Evolutionary conservation across 1,140 invertebrate species (phyloP), one percentile per base, ranked within the genome.

Genomic region (Penaeus indicus): DNA sequence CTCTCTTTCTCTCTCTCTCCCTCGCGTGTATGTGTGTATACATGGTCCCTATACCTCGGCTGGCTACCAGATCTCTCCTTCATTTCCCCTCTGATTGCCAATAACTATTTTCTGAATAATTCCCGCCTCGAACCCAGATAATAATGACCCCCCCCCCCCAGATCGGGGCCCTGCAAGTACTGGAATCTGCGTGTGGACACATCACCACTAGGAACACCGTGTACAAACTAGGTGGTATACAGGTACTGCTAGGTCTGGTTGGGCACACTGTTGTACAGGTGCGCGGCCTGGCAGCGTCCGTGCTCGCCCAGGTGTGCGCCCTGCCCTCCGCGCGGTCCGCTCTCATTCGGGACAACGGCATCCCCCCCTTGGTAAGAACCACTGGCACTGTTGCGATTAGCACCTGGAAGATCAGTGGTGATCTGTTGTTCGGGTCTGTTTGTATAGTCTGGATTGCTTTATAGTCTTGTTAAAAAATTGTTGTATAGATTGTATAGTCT

Each of bases 141-240:
- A 32, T 32, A 32, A 32, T 32, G 32, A 32, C 54, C 16, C 16
- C 54, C 8, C 11, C 11, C 10, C 10, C 54, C 5, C 87, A 91
- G 90, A 75, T 91, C 10, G 90, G 90, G 25, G 85, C 90, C 21
- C 64, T 91, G 61, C 90, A 91, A 69, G 90, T 91, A n/a, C 72
- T 91, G 63, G 88, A 91, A 80, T 77, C 84, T 32, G 86, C 88
- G 47, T 91, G 90, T 63, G 75, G 83, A n/a, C 88, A 91, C 82
- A 77, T 83, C 1, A 83, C 88, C 0, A 84, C 88, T 18, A 61
- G 90, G 22, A 54, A 69, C 5, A 47, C 88, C 0, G 88, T 91
- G 0, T 81, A 89, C 63, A 67, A 85, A 25, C 88, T 91, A 7
- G 90, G 90, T 1, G 90, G 90, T 2, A 32, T 91, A 22, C 81